phyloP scores from a whole-genome alignment of 2,888 invertebrate species.

The Cryptocephalus moraei region DNA sequence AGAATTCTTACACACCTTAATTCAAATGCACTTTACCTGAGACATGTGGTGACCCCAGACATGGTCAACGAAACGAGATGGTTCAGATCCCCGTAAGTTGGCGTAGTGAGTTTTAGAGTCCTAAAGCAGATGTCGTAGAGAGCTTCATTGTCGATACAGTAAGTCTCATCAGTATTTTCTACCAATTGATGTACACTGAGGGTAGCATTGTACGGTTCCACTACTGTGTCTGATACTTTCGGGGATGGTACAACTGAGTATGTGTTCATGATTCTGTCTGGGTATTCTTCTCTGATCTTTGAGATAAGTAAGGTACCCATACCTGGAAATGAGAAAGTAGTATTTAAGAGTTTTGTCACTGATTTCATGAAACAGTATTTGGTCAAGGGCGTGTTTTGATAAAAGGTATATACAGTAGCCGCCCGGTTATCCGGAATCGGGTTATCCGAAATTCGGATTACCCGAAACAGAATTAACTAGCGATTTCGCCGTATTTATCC shows the following conservation, averaged over 20 bases:
- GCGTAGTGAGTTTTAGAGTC: constrained; percentile 75
- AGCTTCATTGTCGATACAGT: constrained; percentile 75
- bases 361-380: no score
- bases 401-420: no score
- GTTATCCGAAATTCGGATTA: no score
- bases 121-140: constrained; percentile 81
- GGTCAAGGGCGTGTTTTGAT: no score
- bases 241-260: constrained; percentile 76
- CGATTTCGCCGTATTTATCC: no score
- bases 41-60: constrained; percentile 79
- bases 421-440: no score
- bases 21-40: constrained; percentile 36
- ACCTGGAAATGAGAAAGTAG: no score
- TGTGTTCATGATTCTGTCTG: constrained; percentile 81
- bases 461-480: no score
- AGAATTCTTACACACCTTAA: no score
- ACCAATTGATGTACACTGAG: constrained; percentile 78
- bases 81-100: constrained; percentile 84
- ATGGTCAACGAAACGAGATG: constrained; percentile 76
- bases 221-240: constrained; percentile 63
- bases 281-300: constrained; percentile 85
- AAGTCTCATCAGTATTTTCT: constrained; percentile 83
- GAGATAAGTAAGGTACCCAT: constrained; percentile 67
- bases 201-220: constrained; percentile 82
- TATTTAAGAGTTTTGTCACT: background rate